These are phyloP conservation scores for Oriolus oriolus DNA, from an alignment of 2,113 vertebrate genomes.

Conservation along the genomic window DNA sequence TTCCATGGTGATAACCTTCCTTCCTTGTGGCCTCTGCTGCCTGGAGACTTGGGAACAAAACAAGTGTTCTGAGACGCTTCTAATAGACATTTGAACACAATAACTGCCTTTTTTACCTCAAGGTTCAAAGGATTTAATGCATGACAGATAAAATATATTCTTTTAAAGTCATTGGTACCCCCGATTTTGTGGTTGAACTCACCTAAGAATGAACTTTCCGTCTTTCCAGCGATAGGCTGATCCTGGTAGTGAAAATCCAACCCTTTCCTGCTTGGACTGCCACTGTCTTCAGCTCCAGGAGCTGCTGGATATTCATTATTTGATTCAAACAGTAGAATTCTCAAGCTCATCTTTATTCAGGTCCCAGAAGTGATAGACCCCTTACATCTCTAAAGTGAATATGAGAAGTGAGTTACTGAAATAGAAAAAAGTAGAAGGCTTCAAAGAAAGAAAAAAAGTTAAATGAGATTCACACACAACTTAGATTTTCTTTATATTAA, in stretches of 20 bases:
- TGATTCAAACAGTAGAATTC: not conserved
- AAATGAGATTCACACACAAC: not conserved
- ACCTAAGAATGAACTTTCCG: not conserved
- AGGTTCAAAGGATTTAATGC: not conserved
- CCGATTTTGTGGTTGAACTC: not conserved
- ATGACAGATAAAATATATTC: not conserved
- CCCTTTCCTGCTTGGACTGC: not conserved
- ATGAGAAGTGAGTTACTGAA: not conserved
- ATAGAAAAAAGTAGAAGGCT: not conserved
- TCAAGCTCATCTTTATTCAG: not conserved
- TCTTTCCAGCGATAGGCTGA: not conserved
- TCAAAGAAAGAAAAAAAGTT: not conserved
- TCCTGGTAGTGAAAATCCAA: not conserved
- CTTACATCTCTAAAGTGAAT: not conserved
- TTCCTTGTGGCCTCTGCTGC: not conserved
- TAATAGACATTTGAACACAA: not conserved
- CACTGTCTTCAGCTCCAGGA: not conserved
- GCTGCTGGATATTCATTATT: not conserved
- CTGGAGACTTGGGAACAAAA: not conserved
- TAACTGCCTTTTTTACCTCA: not conserved
- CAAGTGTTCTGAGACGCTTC: not conserved
- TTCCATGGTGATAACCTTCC: not conserved
- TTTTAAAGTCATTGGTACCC: not conserved
- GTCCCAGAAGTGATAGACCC: not conserved
- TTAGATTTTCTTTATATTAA: conserved; percentile 16